A percentile compares a stretch with the other conserved stretches of the same genome.
These are phyloP conservation scores for Discoglossus pictus DNA, from an alignment of 2,797 vertebrate genomes.

Conservation along the genomic window DNA sequence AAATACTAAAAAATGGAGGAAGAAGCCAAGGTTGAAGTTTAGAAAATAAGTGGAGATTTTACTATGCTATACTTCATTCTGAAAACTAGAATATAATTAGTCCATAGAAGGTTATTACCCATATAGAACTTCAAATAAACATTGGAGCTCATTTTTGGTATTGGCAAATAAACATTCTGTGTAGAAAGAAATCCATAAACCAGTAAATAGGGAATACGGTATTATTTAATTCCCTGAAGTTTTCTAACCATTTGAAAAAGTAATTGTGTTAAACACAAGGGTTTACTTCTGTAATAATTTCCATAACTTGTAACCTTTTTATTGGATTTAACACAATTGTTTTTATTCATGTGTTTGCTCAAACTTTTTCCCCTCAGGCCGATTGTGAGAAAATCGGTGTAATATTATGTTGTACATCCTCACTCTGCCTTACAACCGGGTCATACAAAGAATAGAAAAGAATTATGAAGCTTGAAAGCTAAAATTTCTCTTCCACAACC, in stretches of 20 bases:
- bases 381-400: slow-evolving; percentile 33
- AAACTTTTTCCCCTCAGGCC: slow-evolving; percentile 37
- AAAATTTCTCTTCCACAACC: slow-evolving; percentile 28
- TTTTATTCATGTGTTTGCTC: slow-evolving; percentile 46
- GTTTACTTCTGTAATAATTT: slow-evolving; percentile 39
- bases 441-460: slow-evolving; percentile 41
- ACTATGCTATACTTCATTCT: slow-evolving; percentile 6
- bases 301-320: slow-evolving; percentile 30
- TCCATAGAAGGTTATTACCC: neutral
- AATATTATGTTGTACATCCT: slow-evolving; percentile 40
- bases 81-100: neutral
- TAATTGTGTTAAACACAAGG: slow-evolving; percentile 50
- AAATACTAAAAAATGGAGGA: slow-evolving; percentile 20
- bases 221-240: slow-evolving; percentile 37
- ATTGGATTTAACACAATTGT: slow-evolving; percentile 50
- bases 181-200: slow-evolving; percentile 3
- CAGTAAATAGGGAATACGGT: slow-evolving; percentile 12
- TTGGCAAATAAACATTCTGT: slow-evolving; percentile 6
- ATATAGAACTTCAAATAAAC: neutral
- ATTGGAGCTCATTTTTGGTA: no score
- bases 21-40: slow-evolving; percentile 4
- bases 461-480: slow-evolving; percentile 16
- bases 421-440: slow-evolving; percentile 14
- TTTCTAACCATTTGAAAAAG: slow-evolving; percentile 27
- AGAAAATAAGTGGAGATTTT: slow-evolving; percentile 22